These are phyloP conservation scores for Sebastes diploproa DNA, from an alignment of 2,797 vertebrate genomes.

Conservation along the genomic window DNA sequence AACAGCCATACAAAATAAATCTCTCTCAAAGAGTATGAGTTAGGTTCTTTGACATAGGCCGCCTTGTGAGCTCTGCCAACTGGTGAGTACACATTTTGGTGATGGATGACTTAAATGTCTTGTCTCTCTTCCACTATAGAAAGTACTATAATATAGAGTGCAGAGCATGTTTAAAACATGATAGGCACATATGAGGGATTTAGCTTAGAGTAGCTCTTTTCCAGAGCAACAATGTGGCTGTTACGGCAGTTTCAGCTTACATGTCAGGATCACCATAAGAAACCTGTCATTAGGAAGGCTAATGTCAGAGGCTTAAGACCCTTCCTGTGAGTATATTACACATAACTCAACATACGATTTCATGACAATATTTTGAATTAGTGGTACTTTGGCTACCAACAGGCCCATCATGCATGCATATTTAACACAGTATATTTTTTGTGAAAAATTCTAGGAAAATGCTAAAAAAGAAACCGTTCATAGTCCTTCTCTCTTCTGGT, in stretches of 20 bases:
- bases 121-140: not conserved
- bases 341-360: not conserved
- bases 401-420: not conserved
- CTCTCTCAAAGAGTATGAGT: not conserved
- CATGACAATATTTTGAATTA: not conserved
- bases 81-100: not conserved
- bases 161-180: constrained; percentile 7
- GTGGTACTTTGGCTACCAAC: not conserved
- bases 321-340: not conserved
- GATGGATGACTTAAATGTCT: constrained; percentile 6
- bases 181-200: constrained; percentile 12
- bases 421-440: not conserved
- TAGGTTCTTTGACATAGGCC: not conserved
- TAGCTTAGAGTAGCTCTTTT: constrained; percentile 16
- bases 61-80: constrained; percentile 1
- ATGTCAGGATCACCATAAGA: constrained; percentile 23
- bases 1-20: not conserved
- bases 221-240: not conserved
- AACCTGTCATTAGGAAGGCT: constrained; percentile 8
- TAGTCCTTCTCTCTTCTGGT: rapidly evolving
- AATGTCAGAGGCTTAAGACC: constrained; percentile 13
- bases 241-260: constrained; percentile 9
- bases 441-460: not conserved
- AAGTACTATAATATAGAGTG: not conserved
- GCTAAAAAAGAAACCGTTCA: not conserved